A percentile compares a stretch with the other conserved stretches of the same genome.
Evolutionary conservation across 2,888 invertebrate genomes (phyloP).

Genomic region (Hypena proboscidalis): DNA sequence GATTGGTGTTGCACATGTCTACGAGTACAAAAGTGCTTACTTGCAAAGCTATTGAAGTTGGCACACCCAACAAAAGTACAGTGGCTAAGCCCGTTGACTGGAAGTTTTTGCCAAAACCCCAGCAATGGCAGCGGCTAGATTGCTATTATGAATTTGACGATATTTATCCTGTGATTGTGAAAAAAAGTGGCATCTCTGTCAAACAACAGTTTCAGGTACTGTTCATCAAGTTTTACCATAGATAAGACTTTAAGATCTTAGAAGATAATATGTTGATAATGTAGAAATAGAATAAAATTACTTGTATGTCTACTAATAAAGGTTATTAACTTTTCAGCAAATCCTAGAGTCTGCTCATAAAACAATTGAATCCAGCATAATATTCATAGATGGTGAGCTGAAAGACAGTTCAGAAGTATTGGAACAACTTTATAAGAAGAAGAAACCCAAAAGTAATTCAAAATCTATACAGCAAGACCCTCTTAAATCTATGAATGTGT

Average conservation of each 20-base stretch:
- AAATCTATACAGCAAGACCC: slow-evolving; percentile 71
- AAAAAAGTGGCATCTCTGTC: slow-evolving; percentile 86
- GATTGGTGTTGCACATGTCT: slow-evolving; percentile 87
- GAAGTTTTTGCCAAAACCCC: slow-evolving; percentile 89
- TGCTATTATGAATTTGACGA: slow-evolving; percentile 91
- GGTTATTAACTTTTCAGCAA: slow-evolving; percentile 75
- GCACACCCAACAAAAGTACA: slow-evolving; percentile 62
- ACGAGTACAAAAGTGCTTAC: slow-evolving; percentile 82
- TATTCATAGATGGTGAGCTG: slow-evolving; percentile 90
- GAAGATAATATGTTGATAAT: too few relatives aligned
- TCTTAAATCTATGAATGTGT: slow-evolving; percentile 85
- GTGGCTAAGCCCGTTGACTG: slow-evolving; percentile 89
- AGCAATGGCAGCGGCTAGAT: slow-evolving; percentile 91
- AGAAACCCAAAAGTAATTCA: slow-evolving; percentile 77
- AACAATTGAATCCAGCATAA: slow-evolving; percentile 87
- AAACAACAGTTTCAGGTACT: slow-evolving; percentile 90
- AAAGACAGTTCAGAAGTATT: slow-evolving; percentile 87
- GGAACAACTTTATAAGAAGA: slow-evolving; percentile 87
- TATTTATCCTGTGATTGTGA: slow-evolving; percentile 88
- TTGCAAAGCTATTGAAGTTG: slow-evolving; percentile 88
- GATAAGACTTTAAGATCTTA: too few relatives aligned
- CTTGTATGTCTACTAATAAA: slow-evolving; percentile 1
- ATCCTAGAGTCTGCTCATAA: slow-evolving; percentile 85
- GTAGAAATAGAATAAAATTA: too few relatives aligned
- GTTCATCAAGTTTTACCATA: too few relatives aligned